Percentiles rank a stretch among this genome's conserved stretches.
Evolutionary conservation across 2,113 vertebrate genomes (phyloP).

Genomic region (Pelvicachromis taeniatus): DNA sequence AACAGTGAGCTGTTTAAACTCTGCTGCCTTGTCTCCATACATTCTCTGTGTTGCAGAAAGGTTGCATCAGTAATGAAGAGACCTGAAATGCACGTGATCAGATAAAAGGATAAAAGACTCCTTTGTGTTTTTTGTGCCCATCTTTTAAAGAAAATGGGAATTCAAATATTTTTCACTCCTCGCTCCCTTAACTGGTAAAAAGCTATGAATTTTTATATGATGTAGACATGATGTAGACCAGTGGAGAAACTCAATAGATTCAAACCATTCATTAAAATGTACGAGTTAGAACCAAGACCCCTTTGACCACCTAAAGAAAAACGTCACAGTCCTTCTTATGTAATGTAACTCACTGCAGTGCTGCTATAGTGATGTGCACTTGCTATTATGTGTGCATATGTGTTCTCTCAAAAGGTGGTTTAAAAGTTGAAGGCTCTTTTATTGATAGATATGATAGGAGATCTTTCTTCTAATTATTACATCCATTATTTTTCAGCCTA

Average conservation of each 20-base stretch:
- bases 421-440: not conserved
- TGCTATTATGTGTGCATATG: not conserved
- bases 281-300: not conserved
- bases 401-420: not conserved
- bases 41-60: constrained; percentile 33
- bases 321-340: not conserved
- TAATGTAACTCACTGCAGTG: not conserved
- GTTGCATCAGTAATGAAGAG: constrained; percentile 38
- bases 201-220: not conserved
- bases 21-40: constrained; percentile 8
- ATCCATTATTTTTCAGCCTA: not conserved
- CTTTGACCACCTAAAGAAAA: not conserved
- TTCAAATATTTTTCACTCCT: not conserved
- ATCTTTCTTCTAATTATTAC: not conserved
- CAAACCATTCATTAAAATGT: not conserved
- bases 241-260: not conserved
- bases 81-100: constrained; percentile 18
- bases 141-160: not conserved
- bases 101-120: not conserved
- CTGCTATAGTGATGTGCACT: not conserved
- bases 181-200: not conserved
- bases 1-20: constrained; percentile 48
- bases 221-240: not conserved
- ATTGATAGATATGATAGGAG: not conserved
- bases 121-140: not conserved